A percentile compares a stretch with the other conserved stretches of the same genome.
These are phyloP conservation scores for Helogale parvula DNA, from an alignment of 2,113 vertebrate genomes.

Conservation along the genomic window DNA sequence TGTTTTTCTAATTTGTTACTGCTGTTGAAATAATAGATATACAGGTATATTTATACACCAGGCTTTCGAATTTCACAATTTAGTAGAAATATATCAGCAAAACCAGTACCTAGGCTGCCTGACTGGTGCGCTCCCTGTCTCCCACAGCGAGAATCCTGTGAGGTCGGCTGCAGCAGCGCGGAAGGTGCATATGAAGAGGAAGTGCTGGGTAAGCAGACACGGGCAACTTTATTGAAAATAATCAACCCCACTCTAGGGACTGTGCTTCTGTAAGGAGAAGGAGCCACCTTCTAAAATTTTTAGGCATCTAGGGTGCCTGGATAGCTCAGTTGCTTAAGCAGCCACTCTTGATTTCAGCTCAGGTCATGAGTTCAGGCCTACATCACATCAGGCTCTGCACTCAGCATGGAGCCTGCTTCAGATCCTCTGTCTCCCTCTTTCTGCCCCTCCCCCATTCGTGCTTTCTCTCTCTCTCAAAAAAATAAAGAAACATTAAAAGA, in stretches of 20 bases:
- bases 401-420: too few species aligned
- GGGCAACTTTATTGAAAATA: rapidly evolving
- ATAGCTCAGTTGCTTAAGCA: too few species aligned
- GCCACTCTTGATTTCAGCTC: too few species aligned
- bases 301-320: neutral
- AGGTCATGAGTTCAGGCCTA: too few species aligned
- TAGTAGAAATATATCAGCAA: neutral
- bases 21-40: neutral
- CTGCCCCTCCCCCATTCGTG: too few species aligned
- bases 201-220: slow-evolving; percentile 78
- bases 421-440: too few species aligned
- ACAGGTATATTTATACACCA: neutral
- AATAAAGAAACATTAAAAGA: too few species aligned
- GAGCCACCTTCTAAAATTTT: neutral
- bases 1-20: neutral
- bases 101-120: neutral
- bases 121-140: neutral
- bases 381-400: too few species aligned
- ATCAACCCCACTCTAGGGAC: neutral
- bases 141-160: slow-evolving; percentile 78
- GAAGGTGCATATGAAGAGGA: slow-evolving; percentile 80
- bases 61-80: neutral
- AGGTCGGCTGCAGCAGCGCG: slow-evolving; percentile 79
- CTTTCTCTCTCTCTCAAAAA: too few species aligned
- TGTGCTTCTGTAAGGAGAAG: neutral